Evolutionary conservation across 2,888 invertebrate genomes (phyloP), one percentile per base, ranked within the genome.

Genomic region (Cephus rjabovi): DNA sequence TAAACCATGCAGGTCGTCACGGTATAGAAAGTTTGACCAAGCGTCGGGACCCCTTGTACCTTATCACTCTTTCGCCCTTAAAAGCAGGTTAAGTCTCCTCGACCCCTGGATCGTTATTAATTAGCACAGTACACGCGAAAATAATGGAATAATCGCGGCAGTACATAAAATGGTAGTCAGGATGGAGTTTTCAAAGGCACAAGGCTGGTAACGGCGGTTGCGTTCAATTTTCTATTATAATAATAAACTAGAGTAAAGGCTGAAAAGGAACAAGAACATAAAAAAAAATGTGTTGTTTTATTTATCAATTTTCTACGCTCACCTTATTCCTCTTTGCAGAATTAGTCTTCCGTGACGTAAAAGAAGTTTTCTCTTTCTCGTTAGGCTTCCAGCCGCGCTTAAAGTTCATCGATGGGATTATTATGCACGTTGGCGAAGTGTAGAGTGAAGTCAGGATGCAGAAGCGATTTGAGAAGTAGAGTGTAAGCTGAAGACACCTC

Each of bases 401-500:
- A 56, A 56, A 23, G 56, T 23, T 9, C 56, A 35, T 56, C 23
- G 56, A 56, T 23, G 56, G 23, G 23, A 56, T 56, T 56, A 56
- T 56, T 56, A 56, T 56, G 23, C 56, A 56, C 71, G 71, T 6
- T 31, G 12, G 15, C 15, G 71, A 71, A 15, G 33, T 71, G 33
- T 15, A 6, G 71, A 31, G 78, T 37, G 35, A 78, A 76, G 34
- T 68, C 73, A 76, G 11, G 73, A 34, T 71, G 34, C 23, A 56
- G 75, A 78, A 79, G 77, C 71, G 56, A 75, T 76, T 79, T 81
- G 81, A 79, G 85, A 87, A 86, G 80, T 84, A 79, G 84, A 73
- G 85, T 86, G 85, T 85, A 78, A 86, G 81, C 78, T 76, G 76
- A 83, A 86, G 86, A 86, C 82, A 86, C 82, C 76, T 83, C 81